phyloP scores from a whole-genome alignment of 92 coral and sea anemone species.

The Meandrina meandrites region DNA sequence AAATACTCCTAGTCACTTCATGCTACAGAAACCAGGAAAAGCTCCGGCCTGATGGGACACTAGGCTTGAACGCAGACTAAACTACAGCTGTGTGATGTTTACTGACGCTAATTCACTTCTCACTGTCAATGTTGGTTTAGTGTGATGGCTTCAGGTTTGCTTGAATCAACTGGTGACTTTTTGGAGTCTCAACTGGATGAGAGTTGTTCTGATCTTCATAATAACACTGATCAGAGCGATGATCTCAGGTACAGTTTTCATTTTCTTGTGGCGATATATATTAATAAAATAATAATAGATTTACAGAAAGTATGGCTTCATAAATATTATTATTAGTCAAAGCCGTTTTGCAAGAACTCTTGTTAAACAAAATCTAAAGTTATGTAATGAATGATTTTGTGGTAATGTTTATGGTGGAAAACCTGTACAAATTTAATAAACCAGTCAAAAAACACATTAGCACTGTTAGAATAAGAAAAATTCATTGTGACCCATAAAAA shows the following conservation, averaged over 20 bases:
- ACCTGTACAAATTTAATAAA: too few species aligned
- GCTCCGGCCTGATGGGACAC: too few species aligned
- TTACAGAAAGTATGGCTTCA: background rate
- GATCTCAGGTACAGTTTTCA: constrained; percentile 59
- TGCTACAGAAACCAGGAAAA: too few species aligned
- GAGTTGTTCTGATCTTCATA: constrained; percentile 91
- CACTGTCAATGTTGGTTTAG: constrained; percentile 37
- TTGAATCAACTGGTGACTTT: constrained; percentile 93
- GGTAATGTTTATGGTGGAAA: too few species aligned
- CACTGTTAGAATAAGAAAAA: too few species aligned
- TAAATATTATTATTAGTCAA: too few species aligned
- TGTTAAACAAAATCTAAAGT: background rate
- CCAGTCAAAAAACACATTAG: too few species aligned
- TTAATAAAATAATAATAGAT: constrained; percentile 12
- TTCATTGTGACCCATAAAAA: too few species aligned
- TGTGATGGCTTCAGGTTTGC: constrained; percentile 94
- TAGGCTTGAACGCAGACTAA: too few species aligned
- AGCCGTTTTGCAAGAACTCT: background rate
- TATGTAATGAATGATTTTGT: too few species aligned
- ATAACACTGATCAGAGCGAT: constrained; percentile 77
- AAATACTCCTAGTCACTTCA: too few species aligned
- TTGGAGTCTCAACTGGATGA: constrained; percentile 86
- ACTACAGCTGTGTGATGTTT: too few species aligned
- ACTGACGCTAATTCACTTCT: background rate
- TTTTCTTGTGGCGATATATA: background rate